Evolutionary conservation across 2,797 vertebrate species (phyloP).

Genomic region (Austrolebias charrua): DNA sequence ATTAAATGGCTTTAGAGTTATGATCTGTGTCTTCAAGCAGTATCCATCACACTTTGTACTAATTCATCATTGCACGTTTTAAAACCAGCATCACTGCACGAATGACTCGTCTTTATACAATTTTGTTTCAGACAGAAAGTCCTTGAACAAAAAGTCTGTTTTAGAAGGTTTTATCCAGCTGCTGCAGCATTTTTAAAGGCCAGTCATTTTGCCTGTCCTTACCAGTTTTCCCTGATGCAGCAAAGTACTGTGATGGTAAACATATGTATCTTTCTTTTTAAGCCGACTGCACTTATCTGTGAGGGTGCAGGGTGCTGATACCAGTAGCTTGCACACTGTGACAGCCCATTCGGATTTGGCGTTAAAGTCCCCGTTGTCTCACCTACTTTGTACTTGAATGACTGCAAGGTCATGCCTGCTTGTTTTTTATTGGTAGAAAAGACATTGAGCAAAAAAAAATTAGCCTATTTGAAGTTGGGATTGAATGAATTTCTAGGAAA

Average conservation of each 20-base stretch:
- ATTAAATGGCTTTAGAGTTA: too few species aligned
- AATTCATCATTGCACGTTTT: conserved; percentile 4
- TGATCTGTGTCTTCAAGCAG: neutral
- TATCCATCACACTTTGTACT: neutral
- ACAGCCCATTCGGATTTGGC: conserved; percentile 43
- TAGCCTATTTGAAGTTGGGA: conserved; percentile 15
- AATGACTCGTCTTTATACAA: conserved; percentile 4
- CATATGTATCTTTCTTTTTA: conserved; percentile 63
- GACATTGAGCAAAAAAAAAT: conserved; percentile 2
- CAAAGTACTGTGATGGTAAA: conserved; percentile 61
- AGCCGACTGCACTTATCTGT: conserved; percentile 64
- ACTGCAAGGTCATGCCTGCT: conserved; percentile 60
- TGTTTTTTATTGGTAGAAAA: conserved; percentile 53
- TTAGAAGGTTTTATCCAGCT: conserved; percentile 31
- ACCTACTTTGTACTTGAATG: conserved; percentile 56
- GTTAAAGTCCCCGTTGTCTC: conserved; percentile 36
- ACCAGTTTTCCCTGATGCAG: conserved; percentile 61
- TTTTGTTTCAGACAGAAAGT: conserved; percentile 9
- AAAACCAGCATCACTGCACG: too few species aligned
- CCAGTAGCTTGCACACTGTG: conserved; percentile 53
- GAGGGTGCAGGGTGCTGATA: conserved; percentile 64
- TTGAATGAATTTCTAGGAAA: too few species aligned
- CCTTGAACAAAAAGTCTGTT: conserved; percentile 14
- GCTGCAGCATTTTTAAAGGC: conserved; percentile 64
- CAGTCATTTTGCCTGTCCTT: conserved; percentile 58